Evolutionary conservation across 2,888 invertebrate species (phyloP).

Genomic region (Anthophora plumipes): DNA sequence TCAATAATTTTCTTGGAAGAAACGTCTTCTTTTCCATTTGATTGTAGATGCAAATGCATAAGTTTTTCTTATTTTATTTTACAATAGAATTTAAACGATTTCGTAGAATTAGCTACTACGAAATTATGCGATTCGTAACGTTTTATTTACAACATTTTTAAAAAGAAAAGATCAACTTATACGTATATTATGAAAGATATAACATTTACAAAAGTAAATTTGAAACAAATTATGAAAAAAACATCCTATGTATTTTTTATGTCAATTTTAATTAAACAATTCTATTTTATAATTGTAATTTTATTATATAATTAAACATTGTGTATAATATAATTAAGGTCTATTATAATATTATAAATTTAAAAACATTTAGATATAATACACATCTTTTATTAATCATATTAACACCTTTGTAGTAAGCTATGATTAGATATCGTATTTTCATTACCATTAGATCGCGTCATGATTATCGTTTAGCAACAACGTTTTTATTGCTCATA

Average conservation of each 20-base stretch:
- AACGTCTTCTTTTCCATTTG: slow-evolving; percentile 68
- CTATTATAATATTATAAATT: too few species aligned
- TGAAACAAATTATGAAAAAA: neutral
- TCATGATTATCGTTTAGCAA: too few species aligned
- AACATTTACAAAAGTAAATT: neutral
- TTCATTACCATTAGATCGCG: neutral
- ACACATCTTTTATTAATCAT: neutral
- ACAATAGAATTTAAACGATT: slow-evolving; percentile 1
- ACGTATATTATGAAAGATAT: neutral
- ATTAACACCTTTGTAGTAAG: neutral
- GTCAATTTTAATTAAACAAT: neutral
- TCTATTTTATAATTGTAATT: too few species aligned
- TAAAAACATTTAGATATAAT: neutral
- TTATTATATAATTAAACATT: neutral
- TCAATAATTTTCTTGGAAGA: slow-evolving; percentile 68
- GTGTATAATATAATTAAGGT: neutral
- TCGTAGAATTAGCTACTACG: neutral
- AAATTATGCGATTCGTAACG: neutral
- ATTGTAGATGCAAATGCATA: slow-evolving; percentile 23
- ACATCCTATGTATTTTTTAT: neutral
- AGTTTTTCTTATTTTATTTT: neutral
- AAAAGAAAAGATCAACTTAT: neutral
- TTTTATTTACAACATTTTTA: neutral
- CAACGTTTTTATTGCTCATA: neutral
- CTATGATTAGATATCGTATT: neutral